Evolutionary conservation across 2,797 vertebrate genomes (phyloP).

Genomic region (Tokudaia tokunoshimensis): DNA sequence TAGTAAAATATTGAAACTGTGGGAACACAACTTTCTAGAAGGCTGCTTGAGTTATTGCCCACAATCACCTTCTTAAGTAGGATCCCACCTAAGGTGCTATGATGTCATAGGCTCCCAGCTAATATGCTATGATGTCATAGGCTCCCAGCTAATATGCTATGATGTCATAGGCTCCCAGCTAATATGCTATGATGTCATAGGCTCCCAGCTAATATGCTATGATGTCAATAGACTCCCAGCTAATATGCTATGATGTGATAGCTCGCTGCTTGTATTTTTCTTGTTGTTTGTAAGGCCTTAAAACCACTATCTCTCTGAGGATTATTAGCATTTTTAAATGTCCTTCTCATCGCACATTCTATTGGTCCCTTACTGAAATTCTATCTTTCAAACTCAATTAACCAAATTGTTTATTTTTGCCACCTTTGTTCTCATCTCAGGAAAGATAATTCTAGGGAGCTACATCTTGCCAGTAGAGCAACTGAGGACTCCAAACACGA

Average conservation of each 20-base stretch:
- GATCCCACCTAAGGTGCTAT: not conserved
- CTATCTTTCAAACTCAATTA: conserved; percentile 70
- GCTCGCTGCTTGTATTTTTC: not conserved
- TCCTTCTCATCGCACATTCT: conserved; percentile 63
- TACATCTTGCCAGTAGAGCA: conserved; percentile 20
- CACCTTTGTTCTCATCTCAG: conserved; percentile 50
- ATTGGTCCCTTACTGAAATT: conserved; percentile 52
- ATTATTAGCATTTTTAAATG: conserved; percentile 65
- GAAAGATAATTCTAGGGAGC: not conserved
- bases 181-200: not conserved
- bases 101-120: not conserved
- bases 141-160: not conserved
- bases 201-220: not conserved
- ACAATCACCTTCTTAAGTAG: not conserved
- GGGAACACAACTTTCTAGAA: not conserved
- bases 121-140: not conserved
- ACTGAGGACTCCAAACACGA: conserved; percentile 22
- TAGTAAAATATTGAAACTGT: not conserved
- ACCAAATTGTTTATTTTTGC: conserved; percentile 68
- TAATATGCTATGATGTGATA: not conserved
- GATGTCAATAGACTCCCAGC: not conserved
- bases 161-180: not conserved
- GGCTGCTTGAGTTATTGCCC: not conserved
- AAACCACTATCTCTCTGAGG: conserved; percentile 19
- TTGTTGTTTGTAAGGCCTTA: conserved; percentile 30